phyloP scores from a whole-genome alignment of 1,140 invertebrate genomes.

The Sitophilus oryzae region DNA sequence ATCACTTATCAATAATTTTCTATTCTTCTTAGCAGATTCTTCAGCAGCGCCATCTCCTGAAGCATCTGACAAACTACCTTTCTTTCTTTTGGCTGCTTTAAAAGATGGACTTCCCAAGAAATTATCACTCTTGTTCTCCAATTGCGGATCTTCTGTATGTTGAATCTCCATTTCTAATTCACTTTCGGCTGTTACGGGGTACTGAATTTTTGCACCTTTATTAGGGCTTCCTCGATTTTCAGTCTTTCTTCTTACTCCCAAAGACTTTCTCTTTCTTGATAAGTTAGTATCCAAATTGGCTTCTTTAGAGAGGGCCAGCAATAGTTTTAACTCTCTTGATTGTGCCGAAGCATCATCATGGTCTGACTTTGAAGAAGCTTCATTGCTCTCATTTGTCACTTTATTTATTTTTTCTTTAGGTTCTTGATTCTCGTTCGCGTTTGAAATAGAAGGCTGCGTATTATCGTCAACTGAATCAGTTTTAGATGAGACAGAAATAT shows the following conservation, averaged over 20 bases:
- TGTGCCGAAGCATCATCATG: conserved; percentile 5
- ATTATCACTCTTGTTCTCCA: conserved; percentile 13
- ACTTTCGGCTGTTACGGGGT: conserved; percentile 35
- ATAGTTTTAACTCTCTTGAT: conserved; percentile 35
- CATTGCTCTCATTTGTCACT: conserved; percentile 13
- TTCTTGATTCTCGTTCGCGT: conserved; percentile 8
- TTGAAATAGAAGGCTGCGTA: conserved; percentile 6
- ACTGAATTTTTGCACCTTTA: conserved; percentile 15
- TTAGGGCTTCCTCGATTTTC: neutral
- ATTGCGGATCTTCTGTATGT: conserved; percentile 6
- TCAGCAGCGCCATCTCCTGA: conserved; percentile 20
- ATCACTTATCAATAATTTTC: conserved; percentile 18
- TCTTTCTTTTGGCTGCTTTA: conserved; percentile 22
- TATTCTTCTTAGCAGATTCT: conserved; percentile 20
- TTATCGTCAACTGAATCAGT: neutral
- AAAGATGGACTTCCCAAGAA: neutral
- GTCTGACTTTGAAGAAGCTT: conserved; percentile 8
- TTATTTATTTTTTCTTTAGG: conserved; percentile 11
- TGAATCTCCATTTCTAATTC: conserved; percentile 27
- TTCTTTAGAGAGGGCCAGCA: conserved; percentile 39
- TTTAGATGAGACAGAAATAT: conserved; percentile 4
- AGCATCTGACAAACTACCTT: conserved; percentile 13
- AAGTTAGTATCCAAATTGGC: conserved; percentile 40
- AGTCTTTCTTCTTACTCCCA: conserved; percentile 20
- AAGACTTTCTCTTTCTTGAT: conserved; percentile 35